Conservation (phyloP, 1,140 invertebrate species). For the Thaumetopoea pityocampa region DNA sequence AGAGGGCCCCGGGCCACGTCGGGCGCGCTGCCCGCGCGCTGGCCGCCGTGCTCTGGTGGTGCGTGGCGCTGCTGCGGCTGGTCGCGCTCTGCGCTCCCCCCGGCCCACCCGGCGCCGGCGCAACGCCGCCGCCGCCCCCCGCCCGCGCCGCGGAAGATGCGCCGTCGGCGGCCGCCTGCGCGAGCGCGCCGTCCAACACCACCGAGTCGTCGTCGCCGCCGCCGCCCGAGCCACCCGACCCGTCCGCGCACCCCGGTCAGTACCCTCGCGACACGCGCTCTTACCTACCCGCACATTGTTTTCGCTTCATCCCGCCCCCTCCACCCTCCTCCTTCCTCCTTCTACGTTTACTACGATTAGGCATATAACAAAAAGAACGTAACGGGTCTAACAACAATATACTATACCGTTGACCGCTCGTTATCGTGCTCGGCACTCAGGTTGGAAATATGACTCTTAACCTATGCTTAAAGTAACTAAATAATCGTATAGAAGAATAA, state of each 20-base stretch:
- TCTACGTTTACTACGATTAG: too few species aligned
- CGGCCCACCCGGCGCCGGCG: conserved; percentile 46
- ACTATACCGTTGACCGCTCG: too few species aligned
- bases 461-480: too few species aligned
- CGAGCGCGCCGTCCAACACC: conserved; percentile 55
- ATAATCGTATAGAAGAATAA: too few species aligned
- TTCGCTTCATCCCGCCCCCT: not conserved
- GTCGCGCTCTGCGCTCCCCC: conserved; percentile 67
- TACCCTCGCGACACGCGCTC: conserved; percentile 21
- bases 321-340: not conserved
- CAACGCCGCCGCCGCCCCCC: conserved; percentile 42
- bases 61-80: conserved; percentile 73
- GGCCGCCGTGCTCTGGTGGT: conserved; percentile 72
- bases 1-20: conserved; percentile 65
- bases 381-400: too few species aligned
- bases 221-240: conserved; percentile 33
- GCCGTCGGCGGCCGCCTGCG: conserved; percentile 56
- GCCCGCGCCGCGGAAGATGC: conserved; percentile 61
- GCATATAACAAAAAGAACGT: too few species aligned
- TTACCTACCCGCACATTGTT: not conserved
- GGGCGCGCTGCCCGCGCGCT: conserved; percentile 69
- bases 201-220: conserved; percentile 35
- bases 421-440: too few species aligned
- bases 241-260: conserved; percentile 54
- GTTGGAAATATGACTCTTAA: too few species aligned